Evolutionary conservation across 2,113 vertebrate genomes (phyloP).

Genomic region (Panthera tigris): DNA sequence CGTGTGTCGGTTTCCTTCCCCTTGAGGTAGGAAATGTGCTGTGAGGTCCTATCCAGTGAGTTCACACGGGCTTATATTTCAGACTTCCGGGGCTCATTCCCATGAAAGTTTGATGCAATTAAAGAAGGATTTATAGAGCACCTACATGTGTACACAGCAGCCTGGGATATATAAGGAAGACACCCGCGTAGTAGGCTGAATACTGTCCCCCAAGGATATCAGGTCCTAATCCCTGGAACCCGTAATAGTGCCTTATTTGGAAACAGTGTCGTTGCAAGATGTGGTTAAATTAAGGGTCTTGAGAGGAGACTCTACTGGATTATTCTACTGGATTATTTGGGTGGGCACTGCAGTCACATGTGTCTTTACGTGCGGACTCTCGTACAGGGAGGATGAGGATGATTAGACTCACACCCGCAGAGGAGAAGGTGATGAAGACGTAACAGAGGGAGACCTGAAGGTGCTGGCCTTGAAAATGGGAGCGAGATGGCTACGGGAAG

Average conservation of each 20-base stretch:
- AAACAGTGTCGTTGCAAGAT: background rate
- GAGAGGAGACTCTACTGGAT: background rate
- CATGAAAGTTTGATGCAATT: background rate
- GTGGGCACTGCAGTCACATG: background rate
- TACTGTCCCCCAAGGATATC: background rate
- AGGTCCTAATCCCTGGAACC: background rate
- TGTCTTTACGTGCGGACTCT: background rate
- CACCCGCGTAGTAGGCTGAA: background rate
- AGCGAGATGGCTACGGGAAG: background rate
- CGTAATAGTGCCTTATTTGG: background rate
- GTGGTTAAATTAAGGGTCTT: background rate
- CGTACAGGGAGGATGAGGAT: background rate
- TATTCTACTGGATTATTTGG: background rate
- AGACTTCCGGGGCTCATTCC: background rate
- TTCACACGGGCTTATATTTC: background rate
- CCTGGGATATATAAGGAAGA: constrained; percentile 4
- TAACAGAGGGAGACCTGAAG: background rate
- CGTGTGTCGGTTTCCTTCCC: background rate
- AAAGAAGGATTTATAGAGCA: background rate
- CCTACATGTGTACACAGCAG: background rate
- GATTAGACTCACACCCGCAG: background rate
- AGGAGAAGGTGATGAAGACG: background rate
- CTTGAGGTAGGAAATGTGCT: background rate
- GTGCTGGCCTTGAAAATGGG: background rate
- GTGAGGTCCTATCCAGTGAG: background rate